phyloP scores from a whole-genome alignment of 2,113 vertebrate genomes.

The Neogobius melanostomus region DNA sequence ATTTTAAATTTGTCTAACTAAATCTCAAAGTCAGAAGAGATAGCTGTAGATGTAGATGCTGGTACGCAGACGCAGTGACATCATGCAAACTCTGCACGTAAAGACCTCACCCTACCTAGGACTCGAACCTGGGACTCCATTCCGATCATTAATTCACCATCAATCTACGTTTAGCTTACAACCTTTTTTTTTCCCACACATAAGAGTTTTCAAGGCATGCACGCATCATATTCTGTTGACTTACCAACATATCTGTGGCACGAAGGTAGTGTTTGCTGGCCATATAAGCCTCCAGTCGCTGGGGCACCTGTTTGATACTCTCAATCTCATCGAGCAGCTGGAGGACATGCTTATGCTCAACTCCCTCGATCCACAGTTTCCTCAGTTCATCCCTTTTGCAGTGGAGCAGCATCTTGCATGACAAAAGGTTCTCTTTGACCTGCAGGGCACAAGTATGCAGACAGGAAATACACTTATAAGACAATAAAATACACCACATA shows the following conservation, averaged over 20 bases:
- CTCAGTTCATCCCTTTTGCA: conserved; percentile 96
- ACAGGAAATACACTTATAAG: neutral
- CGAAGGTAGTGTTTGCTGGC: conserved; percentile 95
- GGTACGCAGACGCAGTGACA: no score
- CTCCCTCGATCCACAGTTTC: conserved; percentile 98
- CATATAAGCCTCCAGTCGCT: conserved; percentile 91
- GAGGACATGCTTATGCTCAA: conserved; percentile 97
- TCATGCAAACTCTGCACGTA: neutral
- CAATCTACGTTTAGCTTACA: no score
- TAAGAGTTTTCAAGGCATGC: neutral
- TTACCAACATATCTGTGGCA: conserved; percentile 97
- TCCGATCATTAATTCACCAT: no score
- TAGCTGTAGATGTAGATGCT: no score
- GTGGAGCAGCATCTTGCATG: conserved; percentile 97
- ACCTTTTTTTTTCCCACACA: no score
- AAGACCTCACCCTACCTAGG: no score
- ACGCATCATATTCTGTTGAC: conserved; percentile 36
- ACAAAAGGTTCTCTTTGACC: conserved; percentile 98
- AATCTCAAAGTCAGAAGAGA: no score
- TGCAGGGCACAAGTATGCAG: conserved; percentile 44
- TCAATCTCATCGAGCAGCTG: conserved; percentile 97
- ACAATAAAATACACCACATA: neutral
- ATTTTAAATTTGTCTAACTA: no score
- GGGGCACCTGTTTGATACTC: conserved; percentile 97
- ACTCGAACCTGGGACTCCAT: no score